Evolutionary conservation across 2,888 invertebrate genomes (phyloP).

Genomic region (Drosophila kanekoi): DNA sequence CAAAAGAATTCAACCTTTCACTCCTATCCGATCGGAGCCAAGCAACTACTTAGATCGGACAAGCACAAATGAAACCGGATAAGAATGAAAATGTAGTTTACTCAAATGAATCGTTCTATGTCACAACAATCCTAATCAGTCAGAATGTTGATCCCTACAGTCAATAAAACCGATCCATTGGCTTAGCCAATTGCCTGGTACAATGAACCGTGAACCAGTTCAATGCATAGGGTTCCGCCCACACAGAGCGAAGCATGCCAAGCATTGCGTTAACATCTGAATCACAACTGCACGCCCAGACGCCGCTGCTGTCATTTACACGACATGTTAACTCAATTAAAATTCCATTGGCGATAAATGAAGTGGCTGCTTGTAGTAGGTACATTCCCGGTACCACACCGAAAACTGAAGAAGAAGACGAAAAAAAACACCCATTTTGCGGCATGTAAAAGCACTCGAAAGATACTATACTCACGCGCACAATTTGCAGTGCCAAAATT

Average conservation of each 20-base stretch:
- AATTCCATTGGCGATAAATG: slow-evolving; percentile 65
- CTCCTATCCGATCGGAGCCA: no score
- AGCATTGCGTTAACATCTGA: slow-evolving; percentile 28
- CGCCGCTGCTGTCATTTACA: slow-evolving; percentile 36
- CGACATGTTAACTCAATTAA: slow-evolving; percentile 69
- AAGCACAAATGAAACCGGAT: no score
- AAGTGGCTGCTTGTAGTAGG: slow-evolving; percentile 52
- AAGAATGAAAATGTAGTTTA: not conserved
- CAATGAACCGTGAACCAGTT: slow-evolving; percentile 12
- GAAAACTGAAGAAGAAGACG: slow-evolving; percentile 16
- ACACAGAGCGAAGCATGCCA: slow-evolving; percentile 10
- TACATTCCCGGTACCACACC: slow-evolving; percentile 38
- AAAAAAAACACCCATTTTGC: slow-evolving; percentile 35
- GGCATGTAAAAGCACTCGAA: slow-evolving; percentile 56
- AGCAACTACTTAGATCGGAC: no score
- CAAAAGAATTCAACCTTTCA: no score
- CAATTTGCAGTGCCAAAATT: slow-evolving; percentile 63
- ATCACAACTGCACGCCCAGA: slow-evolving; percentile 39
- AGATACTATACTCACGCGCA: slow-evolving; percentile 38
- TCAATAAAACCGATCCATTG: not conserved
- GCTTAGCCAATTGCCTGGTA: not conserved
- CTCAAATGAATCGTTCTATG: not conserved
- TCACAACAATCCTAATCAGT: not conserved
- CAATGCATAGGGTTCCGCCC: slow-evolving; percentile 13
- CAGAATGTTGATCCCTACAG: not conserved